phyloP scores from a whole-genome alignment of 2,113 vertebrate species.

The Leucosticte australis region DNA sequence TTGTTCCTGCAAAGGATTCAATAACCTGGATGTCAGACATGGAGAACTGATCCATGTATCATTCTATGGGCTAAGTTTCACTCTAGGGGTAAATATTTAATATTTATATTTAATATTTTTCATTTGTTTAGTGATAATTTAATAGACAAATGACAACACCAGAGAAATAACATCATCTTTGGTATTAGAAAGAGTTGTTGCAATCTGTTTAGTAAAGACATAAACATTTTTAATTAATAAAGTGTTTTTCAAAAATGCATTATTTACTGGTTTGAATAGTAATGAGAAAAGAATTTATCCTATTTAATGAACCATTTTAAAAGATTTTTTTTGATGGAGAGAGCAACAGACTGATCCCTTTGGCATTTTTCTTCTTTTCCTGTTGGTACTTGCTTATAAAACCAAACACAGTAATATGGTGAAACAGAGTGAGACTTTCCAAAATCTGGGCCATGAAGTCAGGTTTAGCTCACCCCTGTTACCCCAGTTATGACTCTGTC shows the following conservation, averaged over 20 bases:
- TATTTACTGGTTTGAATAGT: slow-evolving; percentile 67
- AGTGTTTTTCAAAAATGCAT: slow-evolving; percentile 62
- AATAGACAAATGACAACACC: neutral
- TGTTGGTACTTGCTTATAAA: neutral
- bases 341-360: slow-evolving; percentile 19
- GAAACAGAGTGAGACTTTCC: neutral
- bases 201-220: slow-evolving; percentile 36
- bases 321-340: slow-evolving; percentile 49
- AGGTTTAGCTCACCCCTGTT: neutral
- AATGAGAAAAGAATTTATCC: slow-evolving; percentile 67
- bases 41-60: neutral
- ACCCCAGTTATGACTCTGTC: neutral
- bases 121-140: slow-evolving; percentile 30
- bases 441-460: neutral
- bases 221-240: slow-evolving; percentile 75
- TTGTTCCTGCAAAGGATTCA: neutral
- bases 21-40: neutral
- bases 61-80: neutral
- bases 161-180: slow-evolving; percentile 6
- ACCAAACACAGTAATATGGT: neutral
- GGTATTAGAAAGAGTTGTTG: neutral
- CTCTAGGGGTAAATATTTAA: slow-evolving; percentile 33
- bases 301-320: slow-evolving; percentile 65
- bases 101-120: slow-evolving; percentile 28
- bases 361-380: neutral